Evolutionary conservation across 2,797 vertebrate species (phyloP), one percentile per base, ranked within the genome.

Genomic region (Myotis vivesi): DNA sequence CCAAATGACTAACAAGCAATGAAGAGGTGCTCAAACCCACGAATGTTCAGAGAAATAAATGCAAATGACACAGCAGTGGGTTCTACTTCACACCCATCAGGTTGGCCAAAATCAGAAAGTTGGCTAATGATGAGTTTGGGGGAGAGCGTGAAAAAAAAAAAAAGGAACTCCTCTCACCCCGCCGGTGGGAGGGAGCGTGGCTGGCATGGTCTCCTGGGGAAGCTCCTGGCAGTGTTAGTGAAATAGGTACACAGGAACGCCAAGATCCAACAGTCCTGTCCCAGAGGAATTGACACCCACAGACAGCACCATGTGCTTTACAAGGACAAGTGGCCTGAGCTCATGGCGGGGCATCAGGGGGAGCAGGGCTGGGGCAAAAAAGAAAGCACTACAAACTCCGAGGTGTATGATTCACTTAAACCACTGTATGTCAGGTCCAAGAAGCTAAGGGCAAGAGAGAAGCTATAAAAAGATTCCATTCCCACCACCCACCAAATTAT

Each of bases 21-120:
- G 71, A 46, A 92, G 93, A 95, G 89, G 91, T 89, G 68, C 95
- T 94, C 71, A 87, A 77, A 91, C 94, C 57, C 86, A 66, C 53
- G 28, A 82, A 83, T 53, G 30, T 96, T 96, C 94, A 96, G 95
- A 95, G 96, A 97, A 97, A 97, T 96, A 97, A 97, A 97, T 97
- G 96, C 94, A 97, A 97, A 97, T 97, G 87, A 95, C 44, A 25
- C 20, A 17, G 5, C 20, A 8, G 25, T 2, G n/a, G 51, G 16
- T 79, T 89, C 83, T 44, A 38, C 49, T 69, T 30, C 51, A 38
- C 30, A 64, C 72, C 44, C 49, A 1, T 10, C 6, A 9, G 4
- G 6, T 1, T 41, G 79, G 92, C 86, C 30, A 2, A 68, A 87
- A 80, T 94, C 53, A 87, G 92, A 79, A 44, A 11, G 38, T 5